Conservation (phyloP, 2,888 invertebrate genomes). For the Stenichneumon culpator region DNA sequence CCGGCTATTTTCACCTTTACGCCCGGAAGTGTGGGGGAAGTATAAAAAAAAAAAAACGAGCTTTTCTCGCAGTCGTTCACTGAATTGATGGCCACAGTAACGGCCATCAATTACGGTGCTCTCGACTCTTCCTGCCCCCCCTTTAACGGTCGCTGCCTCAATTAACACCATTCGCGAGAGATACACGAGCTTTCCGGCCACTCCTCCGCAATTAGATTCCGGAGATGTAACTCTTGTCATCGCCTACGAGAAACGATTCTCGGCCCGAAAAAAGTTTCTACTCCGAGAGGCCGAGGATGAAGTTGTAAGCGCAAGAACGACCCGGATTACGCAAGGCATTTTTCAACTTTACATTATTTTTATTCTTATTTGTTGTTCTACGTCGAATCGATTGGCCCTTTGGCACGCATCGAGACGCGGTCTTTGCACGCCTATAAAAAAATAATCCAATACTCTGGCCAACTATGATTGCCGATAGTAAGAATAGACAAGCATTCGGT, state of each 20-base stretch:
- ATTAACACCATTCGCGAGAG: slow-evolving; percentile 19
- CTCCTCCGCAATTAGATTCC: slow-evolving; percentile 50
- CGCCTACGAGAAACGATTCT: background rate
- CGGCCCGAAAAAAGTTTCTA: slow-evolving; percentile 4
- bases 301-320: background rate
- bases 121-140: background rate
- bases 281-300: background rate
- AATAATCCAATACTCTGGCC: background rate
- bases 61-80: background rate
- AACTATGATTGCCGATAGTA: background rate
- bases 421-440: background rate
- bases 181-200: background rate
- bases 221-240: background rate
- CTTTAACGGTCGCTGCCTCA: slow-evolving; percentile 39
- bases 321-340: background rate
- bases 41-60: background rate
- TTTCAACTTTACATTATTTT: background rate
- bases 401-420: too few species aligned
- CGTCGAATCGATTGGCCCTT: background rate
- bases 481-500: background rate
- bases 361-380: background rate
- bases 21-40: background rate
- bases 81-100: background rate
- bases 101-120: too few species aligned
- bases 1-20: background rate